Evolutionary conservation across 2,888 invertebrate genomes (phyloP), one percentile per base, ranked within the genome.

Genomic region (Choreutis nemorana): DNA sequence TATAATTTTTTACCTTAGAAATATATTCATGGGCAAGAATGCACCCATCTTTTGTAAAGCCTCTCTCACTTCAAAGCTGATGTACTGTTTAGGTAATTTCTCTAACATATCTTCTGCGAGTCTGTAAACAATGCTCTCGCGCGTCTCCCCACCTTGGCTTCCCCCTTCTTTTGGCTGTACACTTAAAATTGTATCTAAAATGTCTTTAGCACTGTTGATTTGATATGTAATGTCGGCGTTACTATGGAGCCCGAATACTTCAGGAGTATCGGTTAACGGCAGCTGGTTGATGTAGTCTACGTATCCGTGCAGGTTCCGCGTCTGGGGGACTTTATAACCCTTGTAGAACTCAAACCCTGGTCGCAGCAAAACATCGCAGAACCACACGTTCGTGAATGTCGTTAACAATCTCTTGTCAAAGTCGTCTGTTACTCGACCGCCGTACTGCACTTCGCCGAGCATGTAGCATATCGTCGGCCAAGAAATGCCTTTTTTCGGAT

Each of bases 171-270:
- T 97, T 0, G 97, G 97, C 55, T 97, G 97, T n/a, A 97, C 97
- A 58, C 87, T 95, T 23, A 97, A 81, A 48, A 97, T 96, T 0
- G 95, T 95, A 54, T 95, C 94, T 49, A 97, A 81, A 54, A 97
- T 96, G 41, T 87, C 91, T 72, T 94, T 94, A 14, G 96, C 94
- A 25, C 94, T 94, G 58, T 97, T 97, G 38, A 97, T 97, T 72
- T 97, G 96, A 70, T 97, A 97, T 48, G 97, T 97, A 40, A 97
- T 97, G 58, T 97, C 97, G 28, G 97, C 97, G 68, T 97, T 97
- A 4, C 90, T 83, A 64, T 97, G 97, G 29, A 97, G 81, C n/a
- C 97, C 97, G 66, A 97, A 97, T 5, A 95, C 94, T 79, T 97
- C 95, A 0, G 97, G 97, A 1, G 92, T 90, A 61, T 97, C 97